Base-by-base conservation (phyloP, 2,888 invertebrate species). In the Adelognathus sp. region DNA sequence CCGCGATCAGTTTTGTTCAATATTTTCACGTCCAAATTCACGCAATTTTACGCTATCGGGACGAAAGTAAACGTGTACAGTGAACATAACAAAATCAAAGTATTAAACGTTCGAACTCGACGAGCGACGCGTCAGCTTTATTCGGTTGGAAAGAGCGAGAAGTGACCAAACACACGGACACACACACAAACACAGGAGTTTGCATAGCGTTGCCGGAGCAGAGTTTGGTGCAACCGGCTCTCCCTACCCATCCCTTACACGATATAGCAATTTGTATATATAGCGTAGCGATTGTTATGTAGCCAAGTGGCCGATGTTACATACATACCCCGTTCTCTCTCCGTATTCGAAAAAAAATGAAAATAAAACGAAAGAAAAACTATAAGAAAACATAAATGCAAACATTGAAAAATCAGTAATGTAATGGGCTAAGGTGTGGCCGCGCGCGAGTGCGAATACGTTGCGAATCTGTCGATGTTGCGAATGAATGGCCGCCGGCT, bases 271-370 rank as follows among this genome's bases (percentile, higher is more conserved):
- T 87, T 87, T 90, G 89, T 90, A 89, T 81, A 90, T 90, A 90
- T 90, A 90, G 83, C 61, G 76, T 90, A 90, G 88, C 88, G 72
- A 89, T 84, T 88, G 90, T 90, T 90, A 89, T 85, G 85, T 90
- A 90, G 90, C 80, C 86, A 87, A 86, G 87, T 88, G 87, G 86
- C 90, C 87, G 87, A 85, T 90, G 89, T 89, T 88, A 80, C 83
- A 77, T 82, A 85, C 79, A 85, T 78, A 80, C 72, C n/a, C n/a
- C 73, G 78, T 87, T 87, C 83, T 87, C n/a, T n/a, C 86, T 86
- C 81, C 81, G 82, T 88, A 87, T 81, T 85, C 81, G 74, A 83
- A 84, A 76, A 75, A 64, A 69, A 82, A 76, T 79, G 80, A 70
- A 33, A 71, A 54, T 46, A 16, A 50, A 61, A 16, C 27, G 71